Conservation (phyloP, 2,797 vertebrate species). For the Neosilurus hyrtlii region DNA sequence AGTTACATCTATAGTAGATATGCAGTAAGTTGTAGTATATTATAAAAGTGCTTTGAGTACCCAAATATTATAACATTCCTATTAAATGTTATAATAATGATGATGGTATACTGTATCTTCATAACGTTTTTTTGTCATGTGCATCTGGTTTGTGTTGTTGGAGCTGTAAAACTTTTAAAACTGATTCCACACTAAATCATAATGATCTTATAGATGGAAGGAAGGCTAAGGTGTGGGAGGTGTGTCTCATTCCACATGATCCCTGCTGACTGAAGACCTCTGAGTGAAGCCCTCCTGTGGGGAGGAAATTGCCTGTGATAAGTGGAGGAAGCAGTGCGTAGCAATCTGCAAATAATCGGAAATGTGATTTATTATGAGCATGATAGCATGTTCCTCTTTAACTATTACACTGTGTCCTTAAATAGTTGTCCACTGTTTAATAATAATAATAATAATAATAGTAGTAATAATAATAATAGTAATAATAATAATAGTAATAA, state of each 20-base stretch:
- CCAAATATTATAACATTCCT: background rate
- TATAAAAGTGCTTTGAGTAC: background rate
- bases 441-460: background rate
- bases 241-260: background rate
- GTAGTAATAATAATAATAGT: no score
- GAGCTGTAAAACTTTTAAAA: background rate
- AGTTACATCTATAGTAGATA: background rate
- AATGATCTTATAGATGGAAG: background rate
- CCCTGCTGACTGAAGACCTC: slow-evolving; percentile 12
- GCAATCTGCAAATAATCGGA: slow-evolving; percentile 18
- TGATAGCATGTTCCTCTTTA: background rate
- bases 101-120: background rate
- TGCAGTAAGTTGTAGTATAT: background rate
- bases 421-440: slow-evolving; percentile 10
- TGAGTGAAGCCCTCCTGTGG: slow-evolving; percentile 27
- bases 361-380: background rate
- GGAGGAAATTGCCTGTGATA: slow-evolving; percentile 37
- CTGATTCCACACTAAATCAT: background rate
- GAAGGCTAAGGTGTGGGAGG: background rate
- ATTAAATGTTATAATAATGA: background rate
- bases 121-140: background rate
- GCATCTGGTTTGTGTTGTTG: background rate
- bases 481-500: no score
- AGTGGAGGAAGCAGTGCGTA: slow-evolving; percentile 21
- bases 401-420: background rate